A percentile compares a stretch with the other conserved stretches of the same genome.
phyloP scores from a whole-genome alignment of 2,797 vertebrate genomes.

The Amazona finschi region DNA sequence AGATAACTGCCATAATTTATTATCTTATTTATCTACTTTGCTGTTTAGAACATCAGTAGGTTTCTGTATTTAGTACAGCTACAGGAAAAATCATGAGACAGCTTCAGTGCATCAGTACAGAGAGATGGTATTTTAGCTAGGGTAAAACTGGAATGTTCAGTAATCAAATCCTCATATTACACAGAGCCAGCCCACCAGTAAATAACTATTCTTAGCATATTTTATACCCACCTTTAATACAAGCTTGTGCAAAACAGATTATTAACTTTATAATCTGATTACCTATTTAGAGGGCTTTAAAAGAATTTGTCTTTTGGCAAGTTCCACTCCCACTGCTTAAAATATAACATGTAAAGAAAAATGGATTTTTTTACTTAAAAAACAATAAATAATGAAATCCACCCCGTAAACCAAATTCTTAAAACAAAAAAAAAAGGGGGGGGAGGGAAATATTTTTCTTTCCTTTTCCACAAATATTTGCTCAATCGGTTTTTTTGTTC shows the following conservation, averaged over 20 bases:
- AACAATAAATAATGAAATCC: background rate
- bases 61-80: conserved; percentile 31
- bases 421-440: too few species aligned
- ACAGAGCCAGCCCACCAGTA: background rate
- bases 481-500: background rate
- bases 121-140: conserved; percentile 7
- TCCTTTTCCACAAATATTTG: background rate
- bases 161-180: background rate
- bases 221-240: background rate
- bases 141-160: conserved; percentile 1
- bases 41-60: conserved; percentile 29
- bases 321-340: background rate
- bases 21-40: conserved; percentile 26
- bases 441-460: background rate
- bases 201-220: background rate
- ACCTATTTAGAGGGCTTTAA: background rate
- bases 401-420: fast-evolving
- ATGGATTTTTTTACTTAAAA: background rate
- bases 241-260: background rate
- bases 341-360: background rate
- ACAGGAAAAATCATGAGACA: conserved; percentile 60
- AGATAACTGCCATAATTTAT: conserved; percentile 48
- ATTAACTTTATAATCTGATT: background rate
- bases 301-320: background rate
- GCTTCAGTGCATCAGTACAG: background rate